Conservation (phyloP, 2,888 invertebrate species). For the Bursaphelenchus okinawaensis region DNA sequence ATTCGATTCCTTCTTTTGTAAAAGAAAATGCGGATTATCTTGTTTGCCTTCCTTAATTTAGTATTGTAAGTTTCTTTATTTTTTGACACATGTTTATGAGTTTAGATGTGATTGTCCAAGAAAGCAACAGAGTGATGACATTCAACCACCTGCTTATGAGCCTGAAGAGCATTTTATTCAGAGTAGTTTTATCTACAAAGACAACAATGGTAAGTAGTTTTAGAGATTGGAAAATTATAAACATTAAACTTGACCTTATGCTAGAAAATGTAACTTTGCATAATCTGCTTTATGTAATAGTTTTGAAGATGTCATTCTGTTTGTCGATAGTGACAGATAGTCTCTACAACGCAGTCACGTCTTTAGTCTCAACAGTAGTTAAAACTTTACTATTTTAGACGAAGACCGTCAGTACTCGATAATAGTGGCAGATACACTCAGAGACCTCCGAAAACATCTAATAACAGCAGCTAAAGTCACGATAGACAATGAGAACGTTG, state of each 20-base stretch:
- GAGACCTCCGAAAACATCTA: slow-evolving; percentile 30
- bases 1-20: not conserved
- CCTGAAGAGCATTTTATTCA: slow-evolving; percentile 46
- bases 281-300: no score
- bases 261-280: no score
- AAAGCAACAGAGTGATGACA: slow-evolving; percentile 20
- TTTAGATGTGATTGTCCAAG: slow-evolving; percentile 27
- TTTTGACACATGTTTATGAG: no score
- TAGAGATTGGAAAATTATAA: not conserved
- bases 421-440: slow-evolving; percentile 17
- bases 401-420: slow-evolving; percentile 21
- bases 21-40: not conserved
- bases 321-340: no score
- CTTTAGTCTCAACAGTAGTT: not conserved
- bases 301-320: no score
- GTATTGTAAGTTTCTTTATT: no score
- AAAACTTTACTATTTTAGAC: slow-evolving; percentile 24
- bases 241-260: no score
- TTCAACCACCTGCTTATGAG: slow-evolving; percentile 23
- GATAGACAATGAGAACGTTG: slow-evolving; percentile 48
- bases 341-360: no score
- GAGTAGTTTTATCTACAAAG: slow-evolving; percentile 41
- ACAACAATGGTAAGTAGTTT: slow-evolving; percentile 27
- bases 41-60: not conserved
- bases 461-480: slow-evolving; percentile 36